Conservation (phyloP, 2,113 vertebrate genomes). For the Amphiprion ocellaris region DNA sequence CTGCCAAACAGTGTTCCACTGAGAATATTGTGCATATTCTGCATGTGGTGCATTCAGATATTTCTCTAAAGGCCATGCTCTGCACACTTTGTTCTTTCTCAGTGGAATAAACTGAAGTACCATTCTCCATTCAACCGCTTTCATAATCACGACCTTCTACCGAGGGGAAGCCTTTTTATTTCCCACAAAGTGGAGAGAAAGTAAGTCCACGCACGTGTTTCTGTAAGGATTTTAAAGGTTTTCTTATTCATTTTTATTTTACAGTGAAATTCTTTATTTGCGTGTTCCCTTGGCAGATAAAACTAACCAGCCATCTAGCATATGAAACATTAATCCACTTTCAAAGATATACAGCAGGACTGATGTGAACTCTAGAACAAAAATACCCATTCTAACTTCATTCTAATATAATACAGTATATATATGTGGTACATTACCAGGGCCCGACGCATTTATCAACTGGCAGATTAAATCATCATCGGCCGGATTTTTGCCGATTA, state of each 20-base stretch:
- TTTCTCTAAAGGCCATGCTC: constrained; percentile 9
- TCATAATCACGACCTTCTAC: constrained; percentile 28
- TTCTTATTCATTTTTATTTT: neutral
- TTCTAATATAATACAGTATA: no score
- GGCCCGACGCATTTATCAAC: no score
- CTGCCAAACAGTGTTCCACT: constrained; percentile 7
- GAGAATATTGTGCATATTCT: neutral
- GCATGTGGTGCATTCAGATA: constrained; percentile 1
- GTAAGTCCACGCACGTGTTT: neutral
- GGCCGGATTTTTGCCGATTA: no score
- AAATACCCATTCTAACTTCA: no score
- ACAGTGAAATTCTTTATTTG: neutral
- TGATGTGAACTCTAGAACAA: no score
- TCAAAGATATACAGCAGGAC: neutral
- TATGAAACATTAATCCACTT: neutral
- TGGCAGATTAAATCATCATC: no score
- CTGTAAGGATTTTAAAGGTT: neutral
- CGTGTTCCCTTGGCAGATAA: neutral
- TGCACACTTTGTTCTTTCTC: constrained; percentile 15
- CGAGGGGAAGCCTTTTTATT: constrained; percentile 4
- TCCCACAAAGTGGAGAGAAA: neutral
- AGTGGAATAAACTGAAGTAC: neutral
- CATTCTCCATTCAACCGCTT: constrained; percentile 2
- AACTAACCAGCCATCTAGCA: neutral
- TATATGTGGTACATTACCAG: no score